Conservation (phyloP, 2,797 vertebrate species). For the Amblyraja radiata region DNA sequence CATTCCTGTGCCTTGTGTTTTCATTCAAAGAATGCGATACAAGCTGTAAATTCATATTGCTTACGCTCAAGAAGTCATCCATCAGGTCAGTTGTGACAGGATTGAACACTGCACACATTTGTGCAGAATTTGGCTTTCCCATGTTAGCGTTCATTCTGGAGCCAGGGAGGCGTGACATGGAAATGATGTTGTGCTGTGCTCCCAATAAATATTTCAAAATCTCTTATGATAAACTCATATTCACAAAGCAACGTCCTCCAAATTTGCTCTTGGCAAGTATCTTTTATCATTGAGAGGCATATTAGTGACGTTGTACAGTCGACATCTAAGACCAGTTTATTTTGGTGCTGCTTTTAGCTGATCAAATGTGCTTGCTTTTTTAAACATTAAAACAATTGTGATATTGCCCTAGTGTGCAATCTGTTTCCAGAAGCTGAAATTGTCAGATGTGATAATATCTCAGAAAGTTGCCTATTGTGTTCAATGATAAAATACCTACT, state of each 20-base stretch:
- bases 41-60: slow-evolving; percentile 51
- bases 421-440: background rate
- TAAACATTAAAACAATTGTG: background rate
- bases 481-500: background rate
- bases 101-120: slow-evolving; percentile 57
- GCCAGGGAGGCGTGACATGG: slow-evolving; percentile 49
- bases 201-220: slow-evolving; percentile 29
- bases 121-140: slow-evolving; percentile 70
- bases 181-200: slow-evolving; percentile 43
- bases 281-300: background rate
- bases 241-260: background rate
- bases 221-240: background rate
- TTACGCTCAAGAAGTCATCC: slow-evolving; percentile 53
- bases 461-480: background rate
- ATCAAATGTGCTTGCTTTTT: background rate
- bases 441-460: background rate
- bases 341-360: background rate
- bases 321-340: background rate
- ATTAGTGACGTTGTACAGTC: background rate
- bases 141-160: slow-evolving; percentile 62
- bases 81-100: slow-evolving; percentile 59
- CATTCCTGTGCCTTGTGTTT: slow-evolving; percentile 37
- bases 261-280: background rate
- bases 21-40: slow-evolving; percentile 44
- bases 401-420: background rate